Conservation (phyloP, 2,113 vertebrate genomes). For the Alaudala cheleensis region DNA sequence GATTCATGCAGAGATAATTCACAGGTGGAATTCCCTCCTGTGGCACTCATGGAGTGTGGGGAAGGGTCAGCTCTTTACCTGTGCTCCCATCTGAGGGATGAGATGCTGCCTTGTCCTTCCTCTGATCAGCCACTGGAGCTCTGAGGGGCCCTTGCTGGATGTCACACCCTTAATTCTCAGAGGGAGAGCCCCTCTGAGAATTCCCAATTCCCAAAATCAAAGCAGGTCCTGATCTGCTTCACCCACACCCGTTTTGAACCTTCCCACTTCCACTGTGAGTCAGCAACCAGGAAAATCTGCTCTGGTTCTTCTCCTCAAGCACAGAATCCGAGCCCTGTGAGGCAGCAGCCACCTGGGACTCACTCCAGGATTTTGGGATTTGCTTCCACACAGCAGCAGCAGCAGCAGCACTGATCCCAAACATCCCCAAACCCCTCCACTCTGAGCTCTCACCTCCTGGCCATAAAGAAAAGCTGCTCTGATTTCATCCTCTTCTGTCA, state of each 20-base stretch:
- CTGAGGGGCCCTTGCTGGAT: not conserved
- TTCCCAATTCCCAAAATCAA: not conserved
- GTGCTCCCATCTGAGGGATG: not conserved
- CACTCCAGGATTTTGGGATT: not conserved
- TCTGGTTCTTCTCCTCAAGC: not conserved
- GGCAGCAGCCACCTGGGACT: not conserved
- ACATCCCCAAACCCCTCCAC: not conserved
- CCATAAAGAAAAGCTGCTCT: not conserved
- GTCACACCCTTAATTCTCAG: fast-evolving
- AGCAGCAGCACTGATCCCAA: not conserved
- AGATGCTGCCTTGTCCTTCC: not conserved
- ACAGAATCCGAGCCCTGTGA: not conserved
- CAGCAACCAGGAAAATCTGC: not conserved
- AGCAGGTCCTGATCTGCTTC: not conserved
- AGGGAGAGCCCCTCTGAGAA: fast-evolving
- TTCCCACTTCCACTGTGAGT: not conserved
- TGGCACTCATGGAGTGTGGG: fast-evolving
- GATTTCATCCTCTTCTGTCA: not conserved
- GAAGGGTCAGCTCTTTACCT: not conserved
- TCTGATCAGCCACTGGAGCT: not conserved
- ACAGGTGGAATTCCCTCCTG: not conserved
- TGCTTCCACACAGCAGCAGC: not conserved
- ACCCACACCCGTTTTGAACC: fast-evolving
- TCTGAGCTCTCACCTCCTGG: not conserved
- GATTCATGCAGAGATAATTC: not conserved